phyloP scores from a whole-genome alignment of 64 coral and sea anemone species.

The Dendrophyllia cribrosa region DNA sequence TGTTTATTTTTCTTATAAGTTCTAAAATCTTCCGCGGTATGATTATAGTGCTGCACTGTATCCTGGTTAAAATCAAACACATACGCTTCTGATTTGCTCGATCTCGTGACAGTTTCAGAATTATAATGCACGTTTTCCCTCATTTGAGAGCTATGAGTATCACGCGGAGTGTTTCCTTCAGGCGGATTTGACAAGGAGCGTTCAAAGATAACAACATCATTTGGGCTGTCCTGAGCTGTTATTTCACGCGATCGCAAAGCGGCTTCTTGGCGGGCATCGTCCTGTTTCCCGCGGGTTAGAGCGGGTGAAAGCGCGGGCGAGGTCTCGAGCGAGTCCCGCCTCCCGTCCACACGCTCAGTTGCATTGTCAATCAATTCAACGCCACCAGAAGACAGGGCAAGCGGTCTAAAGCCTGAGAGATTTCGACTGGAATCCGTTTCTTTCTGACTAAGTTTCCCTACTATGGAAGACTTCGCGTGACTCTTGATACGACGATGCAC shows the following conservation, averaged over 20 bases:
- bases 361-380: not conserved
- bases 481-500: not conserved
- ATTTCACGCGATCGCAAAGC: not conserved
- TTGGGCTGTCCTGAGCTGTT: not conserved
- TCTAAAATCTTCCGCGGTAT: not conserved
- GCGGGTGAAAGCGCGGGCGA: conserved; percentile 21
- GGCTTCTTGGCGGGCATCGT: not conserved
- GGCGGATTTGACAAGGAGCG: conserved; percentile 3
- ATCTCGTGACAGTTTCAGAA: not conserved
- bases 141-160: not conserved
- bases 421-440: not conserved
- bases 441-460: not conserved
- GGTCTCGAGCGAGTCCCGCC: conserved; percentile 24
- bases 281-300: conserved; percentile 28
- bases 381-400: not conserved
- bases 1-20: conserved; percentile 22
- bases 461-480: not conserved
- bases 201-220: conserved; percentile 30
- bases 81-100: not conserved
- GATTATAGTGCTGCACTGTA: not conserved
- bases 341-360: not conserved
- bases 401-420: conserved; percentile 5
- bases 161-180: not conserved
- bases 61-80: conserved; percentile 48
- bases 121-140: not conserved